Conservation (phyloP, 2,113 vertebrate genomes). For the Myiozetetes cayanensis region DNA sequence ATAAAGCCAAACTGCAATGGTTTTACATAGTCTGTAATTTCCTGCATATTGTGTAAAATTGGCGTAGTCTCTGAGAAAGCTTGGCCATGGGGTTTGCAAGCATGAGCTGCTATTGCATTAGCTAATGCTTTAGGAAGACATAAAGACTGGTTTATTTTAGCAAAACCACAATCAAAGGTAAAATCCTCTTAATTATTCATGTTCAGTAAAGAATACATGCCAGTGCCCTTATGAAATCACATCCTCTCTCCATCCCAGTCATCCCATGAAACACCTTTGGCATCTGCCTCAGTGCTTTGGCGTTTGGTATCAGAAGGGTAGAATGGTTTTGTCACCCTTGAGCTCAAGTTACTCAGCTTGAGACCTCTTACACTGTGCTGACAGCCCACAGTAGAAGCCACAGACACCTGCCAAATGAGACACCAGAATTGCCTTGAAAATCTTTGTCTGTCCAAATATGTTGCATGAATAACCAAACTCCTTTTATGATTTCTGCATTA, state of each 20-base stretch:
- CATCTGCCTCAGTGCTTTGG: background rate
- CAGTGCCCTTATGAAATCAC: background rate
- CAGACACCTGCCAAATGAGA: conserved; percentile 25
- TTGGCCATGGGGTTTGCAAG: conserved; percentile 12
- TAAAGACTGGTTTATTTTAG: conserved; percentile 32
- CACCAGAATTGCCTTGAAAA: background rate
- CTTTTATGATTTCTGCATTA: background rate
- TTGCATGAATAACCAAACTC: background rate
- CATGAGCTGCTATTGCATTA: conserved; percentile 6
- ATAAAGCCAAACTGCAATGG: conserved; percentile 14
- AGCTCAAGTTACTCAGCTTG: conserved; percentile 1
- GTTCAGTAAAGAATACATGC: conserved; percentile 6
- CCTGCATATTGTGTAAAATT: conserved; percentile 32
- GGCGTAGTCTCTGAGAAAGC: background rate
- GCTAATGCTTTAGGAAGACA: conserved; percentile 47
- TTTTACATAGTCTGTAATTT: conserved; percentile 30
- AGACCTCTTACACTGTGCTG: background rate
- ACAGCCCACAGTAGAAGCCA: background rate
- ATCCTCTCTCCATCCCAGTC: background rate
- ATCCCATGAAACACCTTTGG: background rate
- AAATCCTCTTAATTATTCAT: conserved; percentile 60
- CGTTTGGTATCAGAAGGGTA: background rate
- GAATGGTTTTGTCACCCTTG: background rate
- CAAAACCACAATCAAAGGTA: conserved; percentile 41
- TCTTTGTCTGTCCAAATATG: background rate